Evolutionary conservation across 92 coral and sea anemone genomes (phyloP), one percentile per base, ranked within the genome.

Genomic region (Epizoanthus ramosus): DNA sequence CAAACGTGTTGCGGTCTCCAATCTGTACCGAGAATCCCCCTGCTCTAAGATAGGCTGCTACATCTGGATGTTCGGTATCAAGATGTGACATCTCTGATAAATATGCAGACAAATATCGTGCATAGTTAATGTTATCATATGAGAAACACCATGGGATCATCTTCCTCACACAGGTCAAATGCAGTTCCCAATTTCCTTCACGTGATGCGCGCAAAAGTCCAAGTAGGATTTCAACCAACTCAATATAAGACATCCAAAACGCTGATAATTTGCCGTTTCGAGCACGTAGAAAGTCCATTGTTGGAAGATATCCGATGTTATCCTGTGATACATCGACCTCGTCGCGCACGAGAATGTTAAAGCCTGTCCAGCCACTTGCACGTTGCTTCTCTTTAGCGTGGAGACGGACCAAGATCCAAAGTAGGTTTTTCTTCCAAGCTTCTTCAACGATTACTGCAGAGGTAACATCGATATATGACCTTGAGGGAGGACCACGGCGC

Each of bases 291-390:
- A n/a, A n/a, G 47, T 81, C 57, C 8, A 81, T 6, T 17, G 87
- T 67, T 31, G 88, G 87, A 37, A 91, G 88, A 67, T 91, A 91
- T 53, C 92, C 90, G 45, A 91, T 89, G 83, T 67, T 47, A 58
- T 84, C 72, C 22, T 88, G 72, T 21, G 63, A 23, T 57, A 63
- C 70, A 0, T 68, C 74, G 45, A 85, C 80, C 37, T 59, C 66
- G 65, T 88, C 71, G 15, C 89, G 75, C 61, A 84, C 70, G 53
- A 33, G 25, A 70, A 81, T 87, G 81, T 81, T 66, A 59, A 90
- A 87, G 45, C 93, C 93, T 41, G 88, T 87, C 93, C 90, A 90
- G 21, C 94, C 84, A 53, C 89, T 86, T 37, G 88, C 86, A 63
- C 64, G 37, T 90, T 87, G 93, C 84, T 83, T 83, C 83, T 75